phyloP scores from a whole-genome alignment of 2,888 invertebrate species.

The Drosophila anomalata region DNA sequence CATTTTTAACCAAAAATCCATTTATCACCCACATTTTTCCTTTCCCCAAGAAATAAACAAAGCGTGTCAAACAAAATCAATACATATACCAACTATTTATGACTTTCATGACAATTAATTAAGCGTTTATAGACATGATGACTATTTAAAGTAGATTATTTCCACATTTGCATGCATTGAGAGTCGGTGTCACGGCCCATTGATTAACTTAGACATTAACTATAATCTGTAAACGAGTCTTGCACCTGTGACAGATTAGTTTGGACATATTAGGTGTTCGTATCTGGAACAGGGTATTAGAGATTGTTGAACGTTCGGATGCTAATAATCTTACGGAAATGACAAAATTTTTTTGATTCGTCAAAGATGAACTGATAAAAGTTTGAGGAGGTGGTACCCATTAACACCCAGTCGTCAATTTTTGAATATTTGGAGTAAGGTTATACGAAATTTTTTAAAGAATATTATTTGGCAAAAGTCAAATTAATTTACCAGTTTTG shows the following conservation, averaged over 20 bases:
- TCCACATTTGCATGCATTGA: slow-evolving; percentile 23
- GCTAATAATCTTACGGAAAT: slow-evolving; percentile 16
- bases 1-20: too few species aligned
- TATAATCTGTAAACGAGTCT: slow-evolving; percentile 15
- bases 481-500: slow-evolving; percentile 18
- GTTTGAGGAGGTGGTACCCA: neutral
- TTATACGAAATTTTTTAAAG: slow-evolving; percentile 4
- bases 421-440: slow-evolving; percentile 20
- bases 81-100: slow-evolving; percentile 11
- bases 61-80: slow-evolving; percentile 5
- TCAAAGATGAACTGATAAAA: neutral
- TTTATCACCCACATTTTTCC: neutral
- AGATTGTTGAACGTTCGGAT: slow-evolving; percentile 6
- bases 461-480: slow-evolving; percentile 6
- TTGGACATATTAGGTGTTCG: slow-evolving; percentile 9
- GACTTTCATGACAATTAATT: slow-evolving; percentile 30
- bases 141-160: slow-evolving; percentile 17
- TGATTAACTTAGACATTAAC: slow-evolving; percentile 6
- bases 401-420: slow-evolving; percentile 15
- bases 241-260: slow-evolving; percentile 29
- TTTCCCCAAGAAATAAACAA: neutral
- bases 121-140: slow-evolving; percentile 4
- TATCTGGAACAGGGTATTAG: slow-evolving; percentile 27
- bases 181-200: slow-evolving; percentile 14
- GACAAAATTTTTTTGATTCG: neutral